Evolutionary conservation across 2,888 invertebrate genomes (phyloP), one percentile per base, ranked within the genome.

Genomic region (Crossocerus cetratus): DNA sequence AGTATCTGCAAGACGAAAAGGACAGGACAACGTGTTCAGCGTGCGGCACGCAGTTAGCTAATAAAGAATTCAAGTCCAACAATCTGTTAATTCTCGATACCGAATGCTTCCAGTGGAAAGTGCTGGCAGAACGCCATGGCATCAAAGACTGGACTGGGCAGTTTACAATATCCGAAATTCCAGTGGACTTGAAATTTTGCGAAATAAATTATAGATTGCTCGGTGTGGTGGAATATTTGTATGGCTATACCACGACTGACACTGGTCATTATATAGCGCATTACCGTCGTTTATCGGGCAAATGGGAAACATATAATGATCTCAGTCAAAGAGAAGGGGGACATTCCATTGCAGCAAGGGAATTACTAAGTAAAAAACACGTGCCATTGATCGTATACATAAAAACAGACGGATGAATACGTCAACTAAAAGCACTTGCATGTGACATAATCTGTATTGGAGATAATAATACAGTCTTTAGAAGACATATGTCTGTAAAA

Each of bases 281-380:
- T n/a, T 11, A 5, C 4, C 54, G 54, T 5, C 5, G 54, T 5
- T 16, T 54, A n/a, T 5, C 54, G 20, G 54, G 54, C 4, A 16
- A n/a, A 16, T 54, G 54, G 54, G 54, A 54, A 54, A 54, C n/a
- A 5, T n/a, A 54, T 18, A 54, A 54, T 54, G 54, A 54, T n/a
- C 5, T 43, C 13, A 8, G 43, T 43, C 5, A 43, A 43, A 13
- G 13, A 5, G 13, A 43, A 43, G n/a, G n/a, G n/a, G n/a, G n/a
- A n/a, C n/a, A n/a, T n/a, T n/a, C n/a, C n/a, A n/a, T n/a, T n/a
- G n/a, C n/a, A n/a, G n/a, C n/a, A n/a, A n/a, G n/a, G n/a, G n/a
- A n/a, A n/a, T n/a, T n/a, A n/a, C n/a, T n/a, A n/a, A n/a, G n/a
- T n/a, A n/a, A n/a, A n/a, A n/a, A n/a, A n/a, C n/a, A n/a, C n/a